These are phyloP conservation scores for Dicaeum eximium DNA, from an alignment of 2,113 vertebrate genomes.

Conservation along the genomic window DNA sequence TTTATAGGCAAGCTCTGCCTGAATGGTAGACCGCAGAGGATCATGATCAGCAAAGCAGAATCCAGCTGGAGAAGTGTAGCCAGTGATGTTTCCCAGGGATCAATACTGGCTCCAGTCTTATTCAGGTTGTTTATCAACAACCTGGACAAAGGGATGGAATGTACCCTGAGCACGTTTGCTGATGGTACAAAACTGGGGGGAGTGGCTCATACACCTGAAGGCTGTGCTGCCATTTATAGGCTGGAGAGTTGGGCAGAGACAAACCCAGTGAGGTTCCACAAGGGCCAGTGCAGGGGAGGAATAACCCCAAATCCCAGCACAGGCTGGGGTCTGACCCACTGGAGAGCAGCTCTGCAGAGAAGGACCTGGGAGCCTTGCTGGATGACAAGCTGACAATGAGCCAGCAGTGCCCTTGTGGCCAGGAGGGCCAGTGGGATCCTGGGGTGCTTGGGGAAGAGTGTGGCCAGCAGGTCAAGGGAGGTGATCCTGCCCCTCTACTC, in stretches of 20 bases:
- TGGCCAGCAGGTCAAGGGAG: neutral
- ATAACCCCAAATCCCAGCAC: neutral
- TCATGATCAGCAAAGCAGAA: neutral
- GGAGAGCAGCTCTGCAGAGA: neutral
- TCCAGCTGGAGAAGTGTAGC: neutral
- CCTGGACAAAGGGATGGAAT: neutral
- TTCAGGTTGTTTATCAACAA: neutral
- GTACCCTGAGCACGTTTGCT: accelerated
- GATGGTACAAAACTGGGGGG: neutral
- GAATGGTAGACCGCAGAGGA: neutral
- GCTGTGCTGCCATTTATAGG: neutral
- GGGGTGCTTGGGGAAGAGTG: neutral
- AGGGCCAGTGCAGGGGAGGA: neutral
- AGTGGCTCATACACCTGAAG: neutral
- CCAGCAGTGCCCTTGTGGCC: neutral
- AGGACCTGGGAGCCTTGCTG: neutral
- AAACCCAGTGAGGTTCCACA: accelerated
- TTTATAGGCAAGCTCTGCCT: neutral
- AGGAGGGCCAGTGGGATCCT: neutral
- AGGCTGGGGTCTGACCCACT: neutral
- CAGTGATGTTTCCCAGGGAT: neutral
- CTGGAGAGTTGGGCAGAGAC: neutral
- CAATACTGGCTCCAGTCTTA: neutral
- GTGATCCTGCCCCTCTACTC: neutral
- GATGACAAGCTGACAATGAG: accelerated